Base-by-base conservation (phyloP, 2,888 invertebrate genomes). In the Melinopterus prodromus region DNA sequence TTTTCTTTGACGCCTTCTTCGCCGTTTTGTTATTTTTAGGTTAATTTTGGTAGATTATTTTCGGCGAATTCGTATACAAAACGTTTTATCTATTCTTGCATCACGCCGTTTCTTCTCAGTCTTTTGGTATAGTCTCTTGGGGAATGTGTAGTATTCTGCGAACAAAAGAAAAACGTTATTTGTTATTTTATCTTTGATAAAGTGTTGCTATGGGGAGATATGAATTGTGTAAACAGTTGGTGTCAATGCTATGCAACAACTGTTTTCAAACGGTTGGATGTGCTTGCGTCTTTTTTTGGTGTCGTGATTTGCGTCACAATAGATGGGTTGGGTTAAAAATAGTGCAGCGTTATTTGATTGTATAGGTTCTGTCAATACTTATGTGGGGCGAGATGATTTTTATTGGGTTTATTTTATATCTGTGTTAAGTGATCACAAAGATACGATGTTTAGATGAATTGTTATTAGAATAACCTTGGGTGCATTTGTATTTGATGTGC, bases 21-120 rank as follows among this genome's bases (percentile, higher is more conserved):
- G 78, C 16, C 74, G 37, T 71, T 69, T 78, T 74, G 71, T 72
- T n/a, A 71, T 71, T 69, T 78, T 78, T n/a, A 74, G 74, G 37
- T 74, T 74, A 74, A 74, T 74, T 74, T 74, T 74, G 74, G 15
- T 14, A 37, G 26, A 16, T 74, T 74, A 26, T 15, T 72, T 36
- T 37, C 0, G 37, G 37, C 38, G n/a, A 53, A 53, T 53, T 12
- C 7, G 53, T 53, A 53, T 53, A 53, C 53, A 53, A n/a, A 53
- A 53, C 12, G 7, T 53, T 69, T 70, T 75, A 36, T 70, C 78
- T 78, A 78, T 75, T 37, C 3, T 53, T 53, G 53, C 53, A 53
- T 53, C 53, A 53, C 53, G 3, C 26, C 1, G 26, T 53, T 9
- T 53, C 12, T 53, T 12, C 5, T 53, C 53, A 53, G 53, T 53